These are phyloP conservation scores for Neosalanx taihuensis DNA, from an alignment of 2,797 vertebrate genomes.

Conservation along the genomic window DNA sequence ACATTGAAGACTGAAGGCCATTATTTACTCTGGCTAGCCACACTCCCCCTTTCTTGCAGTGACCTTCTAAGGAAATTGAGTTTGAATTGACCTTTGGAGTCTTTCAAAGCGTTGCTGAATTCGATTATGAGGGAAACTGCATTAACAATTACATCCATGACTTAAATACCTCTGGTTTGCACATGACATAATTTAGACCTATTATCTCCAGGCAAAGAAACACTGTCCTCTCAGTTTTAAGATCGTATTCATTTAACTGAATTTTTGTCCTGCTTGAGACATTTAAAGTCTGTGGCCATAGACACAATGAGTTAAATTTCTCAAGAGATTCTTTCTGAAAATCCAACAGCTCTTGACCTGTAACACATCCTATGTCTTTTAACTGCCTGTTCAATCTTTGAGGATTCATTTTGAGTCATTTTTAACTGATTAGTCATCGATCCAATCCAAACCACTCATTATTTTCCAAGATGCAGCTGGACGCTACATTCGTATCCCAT, in stretches of 20 bases:
- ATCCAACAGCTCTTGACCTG: constrained; percentile 20
- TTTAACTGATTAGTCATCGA: too few species aligned
- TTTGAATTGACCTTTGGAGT: constrained; percentile 75
- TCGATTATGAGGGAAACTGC: constrained; percentile 78
- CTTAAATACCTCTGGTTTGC: constrained; percentile 73
- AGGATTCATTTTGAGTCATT: constrained; percentile 2
- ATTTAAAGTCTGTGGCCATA: constrained; percentile 45
- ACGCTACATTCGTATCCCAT: neutral
- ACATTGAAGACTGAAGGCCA: constrained; percentile 43
- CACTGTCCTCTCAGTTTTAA: constrained; percentile 46
- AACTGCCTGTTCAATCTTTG: constrained; percentile 13
- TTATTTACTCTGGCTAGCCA: constrained; percentile 65
- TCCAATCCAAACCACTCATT: neutral
- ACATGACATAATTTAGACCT: constrained; percentile 77
- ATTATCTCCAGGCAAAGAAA: constrained; percentile 59
- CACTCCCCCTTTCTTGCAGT: constrained; percentile 48
- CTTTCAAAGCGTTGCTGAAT: constrained; percentile 75
- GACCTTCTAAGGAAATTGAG: constrained; percentile 70
- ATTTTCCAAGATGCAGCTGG: neutral
- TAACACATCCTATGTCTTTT: constrained; percentile 10
- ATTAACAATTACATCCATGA: constrained; percentile 77
- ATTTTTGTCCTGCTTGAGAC: constrained; percentile 23
- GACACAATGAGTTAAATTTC: constrained; percentile 46
- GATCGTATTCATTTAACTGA: constrained; percentile 29
- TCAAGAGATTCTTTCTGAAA: constrained; percentile 29